Evolutionary conservation across 1,140 invertebrate species (phyloP).

Genomic region (Drosophila tsacasi): DNA sequence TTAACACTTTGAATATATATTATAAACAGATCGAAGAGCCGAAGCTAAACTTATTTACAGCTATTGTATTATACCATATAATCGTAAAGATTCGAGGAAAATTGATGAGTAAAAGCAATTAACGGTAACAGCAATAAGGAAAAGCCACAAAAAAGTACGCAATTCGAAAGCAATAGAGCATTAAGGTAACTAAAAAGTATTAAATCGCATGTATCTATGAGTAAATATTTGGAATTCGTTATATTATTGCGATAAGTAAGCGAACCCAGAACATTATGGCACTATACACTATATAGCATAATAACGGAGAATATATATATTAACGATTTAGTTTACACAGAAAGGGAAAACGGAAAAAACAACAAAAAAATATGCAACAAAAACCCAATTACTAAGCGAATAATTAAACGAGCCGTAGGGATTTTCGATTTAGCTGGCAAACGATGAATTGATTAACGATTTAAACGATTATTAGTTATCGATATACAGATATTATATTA

Average conservation of each 20-base stretch:
- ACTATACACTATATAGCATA: slow-evolving; percentile 71
- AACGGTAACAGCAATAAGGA: slow-evolving; percentile 54
- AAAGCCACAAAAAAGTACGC: slow-evolving; percentile 44
- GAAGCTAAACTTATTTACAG: slow-evolving; percentile 74
- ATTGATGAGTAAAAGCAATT: slow-evolving; percentile 37
- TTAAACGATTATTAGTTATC: slow-evolving; percentile 74
- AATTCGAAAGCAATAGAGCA: slow-evolving; percentile 60
- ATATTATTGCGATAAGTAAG: slow-evolving; percentile 77
- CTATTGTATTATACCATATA: slow-evolving; percentile 66
- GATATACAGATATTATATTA: slow-evolving; percentile 66
- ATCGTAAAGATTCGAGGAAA: slow-evolving; percentile 31
- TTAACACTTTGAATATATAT: slow-evolving; percentile 80
- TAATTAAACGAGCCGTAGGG: slow-evolving; percentile 67
- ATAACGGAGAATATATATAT: slow-evolving; percentile 38
- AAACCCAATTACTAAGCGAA: slow-evolving; percentile 24
- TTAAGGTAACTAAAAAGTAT: slow-evolving; percentile 74
- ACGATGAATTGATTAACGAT: slow-evolving; percentile 73
- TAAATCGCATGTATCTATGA: slow-evolving; percentile 73
- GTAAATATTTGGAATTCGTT: slow-evolving; percentile 79
- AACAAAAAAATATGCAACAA: slow-evolving; percentile 34
- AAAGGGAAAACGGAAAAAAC: slow-evolving; percentile 5
- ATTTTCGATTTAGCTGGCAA: slow-evolving; percentile 76
- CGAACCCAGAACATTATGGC: slow-evolving; percentile 69
- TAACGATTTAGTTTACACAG: slow-evolving; percentile 59
- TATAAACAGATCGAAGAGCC: slow-evolving; percentile 38